Percentiles rank a stretch among this genome's conserved stretches.
These are phyloP conservation scores for Drosophila tristis DNA, from an alignment of 1,140 invertebrate genomes.

Conservation along the genomic window DNA sequence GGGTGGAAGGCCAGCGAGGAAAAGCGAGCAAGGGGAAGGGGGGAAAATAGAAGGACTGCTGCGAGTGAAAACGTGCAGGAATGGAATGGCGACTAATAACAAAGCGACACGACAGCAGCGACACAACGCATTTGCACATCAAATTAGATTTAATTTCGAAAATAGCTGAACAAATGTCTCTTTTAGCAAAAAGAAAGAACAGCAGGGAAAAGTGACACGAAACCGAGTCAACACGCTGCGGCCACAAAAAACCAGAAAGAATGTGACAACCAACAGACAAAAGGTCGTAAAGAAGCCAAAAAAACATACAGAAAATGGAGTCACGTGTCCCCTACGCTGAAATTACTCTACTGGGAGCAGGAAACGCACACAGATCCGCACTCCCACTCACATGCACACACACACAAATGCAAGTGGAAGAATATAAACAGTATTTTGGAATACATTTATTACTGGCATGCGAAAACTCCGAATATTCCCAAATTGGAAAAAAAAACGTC, in stretches of 20 bases:
- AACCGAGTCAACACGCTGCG: slow-evolving; percentile 33
- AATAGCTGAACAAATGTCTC: slow-evolving; percentile 35
- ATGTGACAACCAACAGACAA: slow-evolving; percentile 53
- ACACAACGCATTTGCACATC: slow-evolving; percentile 54
- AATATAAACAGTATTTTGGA: slow-evolving; percentile 8
- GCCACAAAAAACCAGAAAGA: slow-evolving; percentile 47
- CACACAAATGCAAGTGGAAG: slow-evolving; percentile 6
- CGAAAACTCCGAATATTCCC: neutral
- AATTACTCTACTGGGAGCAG: slow-evolving; percentile 49
- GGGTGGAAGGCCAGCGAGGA: neutral
- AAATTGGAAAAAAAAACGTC: slow-evolving; percentile 15
- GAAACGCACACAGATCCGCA: slow-evolving; percentile 11
- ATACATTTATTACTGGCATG: slow-evolving; percentile 20
- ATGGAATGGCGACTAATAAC: slow-evolving; percentile 29
- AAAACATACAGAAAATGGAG: slow-evolving; percentile 63
- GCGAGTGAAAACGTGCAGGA: slow-evolving; percentile 21
- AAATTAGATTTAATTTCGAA: slow-evolving; percentile 73
- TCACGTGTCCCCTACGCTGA: slow-evolving; percentile 46
- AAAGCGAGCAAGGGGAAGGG: neutral
- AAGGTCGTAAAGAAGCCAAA: slow-evolving; percentile 49
- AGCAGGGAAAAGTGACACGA: slow-evolving; percentile 6
- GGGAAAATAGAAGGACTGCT: neutral
- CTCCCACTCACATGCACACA: slow-evolving; percentile 5
- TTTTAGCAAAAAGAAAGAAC: slow-evolving; percentile 12
- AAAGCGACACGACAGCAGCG: slow-evolving; percentile 19